These are phyloP conservation scores for Trochalopteron elliotii DNA, from an alignment of 2,113 vertebrate species.

Conservation along the genomic window DNA sequence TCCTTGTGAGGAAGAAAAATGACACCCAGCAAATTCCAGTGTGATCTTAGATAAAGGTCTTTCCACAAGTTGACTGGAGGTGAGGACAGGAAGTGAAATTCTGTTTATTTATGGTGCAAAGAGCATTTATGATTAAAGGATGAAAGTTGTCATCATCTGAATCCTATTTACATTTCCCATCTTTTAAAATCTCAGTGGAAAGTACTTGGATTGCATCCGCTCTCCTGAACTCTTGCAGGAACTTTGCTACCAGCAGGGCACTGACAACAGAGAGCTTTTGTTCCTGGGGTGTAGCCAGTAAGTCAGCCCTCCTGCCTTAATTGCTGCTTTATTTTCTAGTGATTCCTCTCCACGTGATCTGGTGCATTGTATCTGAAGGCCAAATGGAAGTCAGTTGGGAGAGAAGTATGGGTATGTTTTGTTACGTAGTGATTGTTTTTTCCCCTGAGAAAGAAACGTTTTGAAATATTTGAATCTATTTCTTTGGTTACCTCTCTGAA, in stretches of 20 bases:
- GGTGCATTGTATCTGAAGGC: not conserved
- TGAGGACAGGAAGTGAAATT: not conserved
- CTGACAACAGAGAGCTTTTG: conserved; percentile 16
- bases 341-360: not conserved
- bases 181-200: not conserved
- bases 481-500: not conserved
- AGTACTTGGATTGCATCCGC: not conserved
- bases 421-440: not conserved
- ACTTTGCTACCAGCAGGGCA: not conserved
- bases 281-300: not conserved
- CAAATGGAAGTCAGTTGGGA: not conserved
- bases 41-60: not conserved
- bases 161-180: not conserved
- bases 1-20: not conserved
- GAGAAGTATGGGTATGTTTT: not conserved
- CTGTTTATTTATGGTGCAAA: not conserved
- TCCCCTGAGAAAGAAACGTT: not conserved
- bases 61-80: not conserved
- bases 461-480: not conserved
- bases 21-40: not conserved
- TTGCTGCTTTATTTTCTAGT: not conserved
- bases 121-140: not conserved
- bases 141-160: not conserved
- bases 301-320: not conserved
- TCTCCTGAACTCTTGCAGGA: not conserved